phyloP scores from a whole-genome alignment of 2,797 vertebrate species.

The Dendrocincla fuliginosa region DNA sequence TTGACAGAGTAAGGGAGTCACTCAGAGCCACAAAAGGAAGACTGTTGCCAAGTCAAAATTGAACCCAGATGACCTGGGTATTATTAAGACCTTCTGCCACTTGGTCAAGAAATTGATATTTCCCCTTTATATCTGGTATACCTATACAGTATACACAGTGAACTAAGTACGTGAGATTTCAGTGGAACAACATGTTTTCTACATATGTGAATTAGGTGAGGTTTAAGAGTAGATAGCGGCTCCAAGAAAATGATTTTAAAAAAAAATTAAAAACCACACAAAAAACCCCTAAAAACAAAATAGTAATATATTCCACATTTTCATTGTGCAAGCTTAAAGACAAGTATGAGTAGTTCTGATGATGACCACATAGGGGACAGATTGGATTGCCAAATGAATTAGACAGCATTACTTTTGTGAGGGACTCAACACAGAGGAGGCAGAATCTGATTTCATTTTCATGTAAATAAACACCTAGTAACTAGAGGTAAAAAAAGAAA shows the following conservation, averaged over 20 bases:
- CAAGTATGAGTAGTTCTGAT: background rate
- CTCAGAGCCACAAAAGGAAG: background rate
- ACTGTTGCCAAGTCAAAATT: background rate
- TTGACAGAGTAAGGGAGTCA: background rate
- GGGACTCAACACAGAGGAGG: background rate
- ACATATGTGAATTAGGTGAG: background rate
- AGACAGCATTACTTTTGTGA: background rate
- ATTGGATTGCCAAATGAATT: background rate
- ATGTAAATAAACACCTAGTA: background rate
- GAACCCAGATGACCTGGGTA: background rate
- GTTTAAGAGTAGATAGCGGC: background rate
- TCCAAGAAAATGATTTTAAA: background rate
- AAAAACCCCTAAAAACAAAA: too few species aligned
- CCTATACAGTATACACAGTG: background rate
- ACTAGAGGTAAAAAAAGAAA: background rate
- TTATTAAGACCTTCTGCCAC: background rate
- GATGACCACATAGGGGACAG: background rate
- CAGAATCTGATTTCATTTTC: background rate
- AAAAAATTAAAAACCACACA: background rate
- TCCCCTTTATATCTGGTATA: background rate
- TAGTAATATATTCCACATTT: background rate
- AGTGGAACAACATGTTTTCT: background rate
- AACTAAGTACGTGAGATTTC: background rate
- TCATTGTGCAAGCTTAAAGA: background rate
- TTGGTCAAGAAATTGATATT: background rate